Base-by-base conservation (phyloP, 2,888 invertebrate genomes). In the Conus canariensis region DNA sequence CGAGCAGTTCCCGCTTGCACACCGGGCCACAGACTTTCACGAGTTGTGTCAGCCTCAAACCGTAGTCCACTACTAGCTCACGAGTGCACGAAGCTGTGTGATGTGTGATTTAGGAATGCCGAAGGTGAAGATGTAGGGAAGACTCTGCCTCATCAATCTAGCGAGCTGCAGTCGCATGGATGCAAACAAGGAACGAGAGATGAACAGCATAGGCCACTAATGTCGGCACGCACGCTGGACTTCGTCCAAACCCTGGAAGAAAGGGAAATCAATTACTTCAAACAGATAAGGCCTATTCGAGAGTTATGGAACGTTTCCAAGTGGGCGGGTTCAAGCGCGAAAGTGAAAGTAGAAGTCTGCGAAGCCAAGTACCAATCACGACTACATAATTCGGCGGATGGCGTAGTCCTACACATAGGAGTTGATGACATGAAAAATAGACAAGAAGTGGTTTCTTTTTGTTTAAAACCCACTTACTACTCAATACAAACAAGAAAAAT, bases 61-160 rank as follows among this genome's bases (percentile, higher is more conserved):
- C 45, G 45, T 45, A 45, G 45, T 45, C 45, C 45, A 4, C 45
- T 45, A 19, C 85, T 89, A 89, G 85, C 89, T 89, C 22, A 89
- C 85, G 25, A 77, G 70, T 19, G 89, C 89, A 14, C 88, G 88
- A 14, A 88, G 83, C 59, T 89, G 89, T 12, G 89, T 89, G 85
- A 89, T 89, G 10, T 59, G 85, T 8, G 85, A 89, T 67, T 89
- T 89, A 0, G 83, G 89, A 25, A 89, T 89, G 19, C 85, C 89
- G 30, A 89, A 74, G 45, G 77, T 83, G 85, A 59, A 74, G 58
- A 67, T 59, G 74, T 77, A 85, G 14, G 85, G 85, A 85, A 89
- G 89, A 74, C 59, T 74, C 83, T 85, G 89, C 89, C 85, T 85
- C 89, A 89, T 89, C 58, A 89, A 89, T 85, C 74, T 85, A 89